A percentile compares a stretch with the other conserved stretches of the same genome.
Evolutionary conservation across 2,113 vertebrate genomes (phyloP).

Genomic region (Leptocoma aspasia): DNA sequence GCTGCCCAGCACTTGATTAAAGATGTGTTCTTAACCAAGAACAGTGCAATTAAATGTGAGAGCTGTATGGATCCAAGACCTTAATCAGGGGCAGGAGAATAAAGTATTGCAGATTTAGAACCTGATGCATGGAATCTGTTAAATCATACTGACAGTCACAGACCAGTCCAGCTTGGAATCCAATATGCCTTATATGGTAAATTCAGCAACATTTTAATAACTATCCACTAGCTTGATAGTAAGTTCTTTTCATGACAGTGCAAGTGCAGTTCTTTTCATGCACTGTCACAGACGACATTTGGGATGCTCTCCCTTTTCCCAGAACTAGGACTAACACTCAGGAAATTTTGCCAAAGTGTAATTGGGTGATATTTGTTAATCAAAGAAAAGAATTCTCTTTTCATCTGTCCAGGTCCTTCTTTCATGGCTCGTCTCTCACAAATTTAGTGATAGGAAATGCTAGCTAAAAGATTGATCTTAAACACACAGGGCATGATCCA

Average conservation of each 20-base stretch:
- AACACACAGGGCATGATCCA: not conserved
- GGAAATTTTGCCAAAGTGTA: not conserved
- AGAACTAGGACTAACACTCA: not conserved
- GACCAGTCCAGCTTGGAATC: not conserved
- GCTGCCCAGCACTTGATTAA: slow-evolving; percentile 13
- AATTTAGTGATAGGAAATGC: not conserved
- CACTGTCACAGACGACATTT: not conserved
- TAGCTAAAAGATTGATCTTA: not conserved
- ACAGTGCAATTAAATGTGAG: not conserved
- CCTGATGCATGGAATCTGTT: not conserved
- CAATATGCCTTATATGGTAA: not conserved
- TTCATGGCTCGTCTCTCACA: not conserved
- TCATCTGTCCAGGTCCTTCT: not conserved
- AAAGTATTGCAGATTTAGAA: not conserved
- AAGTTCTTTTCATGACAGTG: not conserved
- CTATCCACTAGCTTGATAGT: not conserved
- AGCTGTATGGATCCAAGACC: not conserved
- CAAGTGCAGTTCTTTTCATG: not conserved
- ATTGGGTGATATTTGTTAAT: not conserved
- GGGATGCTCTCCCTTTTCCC: not conserved
- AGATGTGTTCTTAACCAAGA: not conserved
- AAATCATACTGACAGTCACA: not conserved
- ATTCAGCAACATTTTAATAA: not conserved
- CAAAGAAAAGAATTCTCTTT: not conserved
- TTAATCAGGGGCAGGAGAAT: not conserved